Evolutionary conservation across 2,888 invertebrate species (phyloP), one percentile per base, ranked within the genome.

Genomic region (Geophilus truncorum): DNA sequence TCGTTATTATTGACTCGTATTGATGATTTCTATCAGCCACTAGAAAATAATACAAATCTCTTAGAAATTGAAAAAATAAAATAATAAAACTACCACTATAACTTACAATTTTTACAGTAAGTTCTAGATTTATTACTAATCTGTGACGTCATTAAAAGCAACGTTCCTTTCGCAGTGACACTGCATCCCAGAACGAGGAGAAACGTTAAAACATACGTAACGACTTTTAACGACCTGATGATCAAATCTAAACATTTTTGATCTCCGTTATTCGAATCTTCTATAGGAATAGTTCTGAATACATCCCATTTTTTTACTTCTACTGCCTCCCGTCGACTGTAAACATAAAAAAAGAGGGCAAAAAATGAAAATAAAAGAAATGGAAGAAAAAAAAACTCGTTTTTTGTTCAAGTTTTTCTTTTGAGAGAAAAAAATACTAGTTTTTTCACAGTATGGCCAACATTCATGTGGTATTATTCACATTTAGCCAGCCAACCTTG

Each of bases 121-220:
- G 91, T 90, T 85, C 94, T 90, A 83, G 91, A 90, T 86, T 92
- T 92, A 86, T 93, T 92, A 81, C 89, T 89, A 82, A 96, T 89
- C 88, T 96, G 95, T 84, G 96, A 95, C 80, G 95, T 94, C 95
- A 96, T 96, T 87, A 96, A 94, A 83, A 96, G 91, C 82, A 96
- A 90, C 82, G 93, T 93, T 84, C 94, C 94, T 89, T 97, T 97
- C 84, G 95, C 93, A 85, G 95, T 89, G 82, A 96, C 95, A 62
- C 95, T 95, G 80, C 93, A 93, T 1, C 90, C 92, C 84, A 97
- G 90, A 82, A 97, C 95, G 85, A 94, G 91, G 77, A 93, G 87
- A 87, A 96, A 96, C 81, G 96, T 94, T 84, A 95, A 87, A 83
- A 94, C 87, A 88, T 96, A 97, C 32, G 95, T 94, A 84, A 94